phyloP scores from a whole-genome alignment of 2,797 vertebrate species.

The Gallinago solitaria region DNA sequence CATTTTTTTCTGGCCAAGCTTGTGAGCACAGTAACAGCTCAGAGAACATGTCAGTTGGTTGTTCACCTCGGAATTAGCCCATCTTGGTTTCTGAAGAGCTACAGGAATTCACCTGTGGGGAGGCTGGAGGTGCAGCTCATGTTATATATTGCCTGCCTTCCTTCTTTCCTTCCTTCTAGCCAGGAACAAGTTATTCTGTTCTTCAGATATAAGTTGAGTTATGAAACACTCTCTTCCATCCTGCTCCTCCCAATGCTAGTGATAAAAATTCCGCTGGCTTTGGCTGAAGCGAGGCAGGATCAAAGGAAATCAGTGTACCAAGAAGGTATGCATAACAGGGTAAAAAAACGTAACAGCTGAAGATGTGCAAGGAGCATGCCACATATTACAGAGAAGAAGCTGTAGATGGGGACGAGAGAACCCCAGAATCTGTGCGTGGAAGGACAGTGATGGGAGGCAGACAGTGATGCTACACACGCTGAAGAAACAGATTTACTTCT shows the following conservation, averaged over 20 bases:
- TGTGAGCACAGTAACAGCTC: background rate
- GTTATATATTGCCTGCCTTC: background rate
- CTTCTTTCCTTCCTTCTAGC: background rate
- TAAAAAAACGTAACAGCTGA: background rate
- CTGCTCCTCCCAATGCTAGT: background rate
- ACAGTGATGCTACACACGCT: rapidly evolving
- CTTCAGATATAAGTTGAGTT: background rate
- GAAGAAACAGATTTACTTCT: background rate
- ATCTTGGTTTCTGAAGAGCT: background rate
- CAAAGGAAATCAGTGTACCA: background rate
- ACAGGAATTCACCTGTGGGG: background rate
- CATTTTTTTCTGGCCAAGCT: background rate
- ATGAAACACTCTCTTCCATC: background rate
- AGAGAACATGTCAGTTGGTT: background rate
- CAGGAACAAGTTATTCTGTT: background rate
- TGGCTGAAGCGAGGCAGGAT: background rate
- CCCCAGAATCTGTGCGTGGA: background rate
- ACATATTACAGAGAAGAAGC: background rate
- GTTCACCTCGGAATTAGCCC: background rate
- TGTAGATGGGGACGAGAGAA: background rate
- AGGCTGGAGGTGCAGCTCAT: background rate
- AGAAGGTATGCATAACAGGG: background rate
- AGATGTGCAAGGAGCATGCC: background rate
- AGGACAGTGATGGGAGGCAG: background rate
- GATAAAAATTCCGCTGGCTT: background rate